These are phyloP conservation scores for Mormyrus hasselquistii DNA, from an alignment of 2,797 vertebrate species.

Conservation along the genomic window DNA sequence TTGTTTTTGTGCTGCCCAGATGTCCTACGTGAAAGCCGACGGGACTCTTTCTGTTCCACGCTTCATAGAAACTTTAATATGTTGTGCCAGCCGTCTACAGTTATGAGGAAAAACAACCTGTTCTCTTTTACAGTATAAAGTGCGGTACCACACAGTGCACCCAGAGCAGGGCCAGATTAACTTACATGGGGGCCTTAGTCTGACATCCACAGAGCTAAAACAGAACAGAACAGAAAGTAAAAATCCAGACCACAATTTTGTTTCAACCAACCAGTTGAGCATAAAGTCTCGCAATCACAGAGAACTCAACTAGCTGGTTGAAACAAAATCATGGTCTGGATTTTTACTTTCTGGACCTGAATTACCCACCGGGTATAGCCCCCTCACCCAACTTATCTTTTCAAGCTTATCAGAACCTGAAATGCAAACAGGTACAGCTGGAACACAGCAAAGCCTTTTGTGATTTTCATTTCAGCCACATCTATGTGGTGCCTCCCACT, in stretches of 20 bases:
- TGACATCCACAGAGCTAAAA: background rate
- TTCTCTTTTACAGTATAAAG: background rate
- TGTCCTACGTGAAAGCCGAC: background rate
- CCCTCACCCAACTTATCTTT: background rate
- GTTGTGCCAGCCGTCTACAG: background rate
- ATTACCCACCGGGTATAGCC: background rate
- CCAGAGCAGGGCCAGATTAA: background rate
- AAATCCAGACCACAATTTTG: background rate
- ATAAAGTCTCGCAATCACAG: background rate
- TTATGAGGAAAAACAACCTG: background rate
- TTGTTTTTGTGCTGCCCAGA: background rate
- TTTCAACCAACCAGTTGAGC: background rate
- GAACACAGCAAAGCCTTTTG: background rate
- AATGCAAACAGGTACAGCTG: background rate
- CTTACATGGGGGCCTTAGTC: background rate
- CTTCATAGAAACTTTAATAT: background rate
- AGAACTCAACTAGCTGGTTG: background rate
- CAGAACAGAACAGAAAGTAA: too few species aligned
- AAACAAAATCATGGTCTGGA: background rate
- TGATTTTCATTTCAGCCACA: conserved; percentile 58
- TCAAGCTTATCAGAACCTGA: background rate
- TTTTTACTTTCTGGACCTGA: background rate
- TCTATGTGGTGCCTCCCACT: conserved; percentile 81
- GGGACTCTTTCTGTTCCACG: background rate
- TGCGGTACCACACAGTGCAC: background rate